Percentiles rank a stretch among this genome's conserved stretches.
Evolutionary conservation across 1,140 invertebrate species (phyloP).

Genomic region (Tetranychus cinnabarinus): DNA sequence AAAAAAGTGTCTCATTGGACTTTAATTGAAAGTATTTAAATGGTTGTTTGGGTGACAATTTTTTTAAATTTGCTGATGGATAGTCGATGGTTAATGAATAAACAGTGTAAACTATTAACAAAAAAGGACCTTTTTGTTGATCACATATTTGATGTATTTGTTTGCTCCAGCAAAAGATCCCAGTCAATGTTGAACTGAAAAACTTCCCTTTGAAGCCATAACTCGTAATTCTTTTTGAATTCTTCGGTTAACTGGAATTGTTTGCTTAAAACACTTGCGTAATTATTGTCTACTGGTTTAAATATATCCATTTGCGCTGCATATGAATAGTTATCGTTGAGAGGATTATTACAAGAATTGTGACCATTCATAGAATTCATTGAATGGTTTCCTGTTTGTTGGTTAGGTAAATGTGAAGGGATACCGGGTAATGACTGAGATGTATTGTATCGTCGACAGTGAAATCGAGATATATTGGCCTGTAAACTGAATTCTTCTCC

Average conservation of each 20-base stretch:
- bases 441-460: slow-evolving; percentile 57
- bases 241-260: slow-evolving; percentile 59
- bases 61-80: too few species aligned
- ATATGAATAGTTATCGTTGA: background rate
- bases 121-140: too few species aligned
- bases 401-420: background rate
- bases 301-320: slow-evolving; percentile 19
- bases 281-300: slow-evolving; percentile 58
- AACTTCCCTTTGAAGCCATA: slow-evolving; percentile 91
- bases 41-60: too few species aligned
- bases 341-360: background rate
- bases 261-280: slow-evolving; percentile 50
- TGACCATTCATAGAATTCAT: background rate
- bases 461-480: slow-evolving; percentile 81
- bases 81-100: too few species aligned
- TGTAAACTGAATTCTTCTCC: slow-evolving; percentile 85
- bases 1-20: too few species aligned
- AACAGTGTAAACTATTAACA: too few species aligned
- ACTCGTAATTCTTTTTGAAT: slow-evolving; percentile 85
- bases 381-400: background rate
- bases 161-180: slow-evolving; percentile 27
- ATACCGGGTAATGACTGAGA: background rate
- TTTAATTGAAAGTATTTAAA: too few species aligned
- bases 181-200: slow-evolving; percentile 47
- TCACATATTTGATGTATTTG: background rate